Evolutionary conservation across 2,113 vertebrate genomes (phyloP).

Genomic region (Ranitomeya imitator): DNA sequence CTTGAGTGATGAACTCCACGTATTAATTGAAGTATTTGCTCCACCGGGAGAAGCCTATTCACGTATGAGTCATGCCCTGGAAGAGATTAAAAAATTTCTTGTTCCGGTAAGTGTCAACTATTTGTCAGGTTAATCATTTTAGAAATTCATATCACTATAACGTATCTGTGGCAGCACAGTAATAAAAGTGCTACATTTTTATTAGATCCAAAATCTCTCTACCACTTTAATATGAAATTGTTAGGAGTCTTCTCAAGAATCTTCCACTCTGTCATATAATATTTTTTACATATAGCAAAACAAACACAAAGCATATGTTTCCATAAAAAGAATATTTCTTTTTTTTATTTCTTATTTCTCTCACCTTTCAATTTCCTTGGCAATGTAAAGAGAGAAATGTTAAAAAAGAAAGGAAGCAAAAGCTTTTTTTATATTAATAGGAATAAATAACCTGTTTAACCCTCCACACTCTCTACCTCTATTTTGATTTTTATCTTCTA

Average conservation of each 20-base stretch:
- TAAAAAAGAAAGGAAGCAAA: too few relatives aligned
- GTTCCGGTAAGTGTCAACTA: constrained; percentile 83
- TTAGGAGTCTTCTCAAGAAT: neutral
- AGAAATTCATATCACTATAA: constrained; percentile 4
- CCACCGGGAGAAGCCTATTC: constrained; percentile 98
- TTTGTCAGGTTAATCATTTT: constrained; percentile 29
- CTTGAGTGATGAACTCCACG: constrained; percentile 96
- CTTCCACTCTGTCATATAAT: too few relatives aligned
- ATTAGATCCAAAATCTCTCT: neutral
- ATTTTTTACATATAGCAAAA: too few relatives aligned
- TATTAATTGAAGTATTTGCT: constrained; percentile 99
- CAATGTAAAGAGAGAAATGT: too few relatives aligned
- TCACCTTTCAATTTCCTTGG: too few relatives aligned
- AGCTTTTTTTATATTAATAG: too few relatives aligned
- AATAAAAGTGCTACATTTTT: neutral
- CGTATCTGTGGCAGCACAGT: neutral
- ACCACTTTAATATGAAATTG: neutral
- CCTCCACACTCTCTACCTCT: too few relatives aligned
- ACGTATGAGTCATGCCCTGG: constrained; percentile 98
- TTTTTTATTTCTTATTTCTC: too few relatives aligned
- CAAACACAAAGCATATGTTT: too few relatives aligned
- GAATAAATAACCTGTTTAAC: too few relatives aligned
- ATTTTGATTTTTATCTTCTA: too few relatives aligned
- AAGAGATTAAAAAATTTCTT: constrained; percentile 99
- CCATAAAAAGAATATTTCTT: too few relatives aligned